A percentile compares a stretch with the other conserved stretches of the same genome.
Evolutionary conservation across 2,888 invertebrate species (phyloP).

Genomic region (Ellobium chinense): DNA sequence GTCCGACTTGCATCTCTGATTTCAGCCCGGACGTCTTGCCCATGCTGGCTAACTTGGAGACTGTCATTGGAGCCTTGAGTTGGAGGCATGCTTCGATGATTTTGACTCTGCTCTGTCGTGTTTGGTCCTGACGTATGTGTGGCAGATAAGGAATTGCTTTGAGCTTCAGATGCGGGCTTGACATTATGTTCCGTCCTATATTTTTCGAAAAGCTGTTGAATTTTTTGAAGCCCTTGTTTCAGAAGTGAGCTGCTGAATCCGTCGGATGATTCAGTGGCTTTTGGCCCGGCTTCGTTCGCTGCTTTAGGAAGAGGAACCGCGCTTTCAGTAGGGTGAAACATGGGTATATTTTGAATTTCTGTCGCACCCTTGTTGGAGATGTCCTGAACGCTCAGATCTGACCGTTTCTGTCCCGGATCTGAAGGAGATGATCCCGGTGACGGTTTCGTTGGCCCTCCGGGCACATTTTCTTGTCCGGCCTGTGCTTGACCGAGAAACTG

Average conservation of each 20-base stretch:
- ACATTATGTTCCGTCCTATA: no score
- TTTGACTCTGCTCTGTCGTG: no score
- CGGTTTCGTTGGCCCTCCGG: no score
- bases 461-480: no score
- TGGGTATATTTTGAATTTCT: neutral
- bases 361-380: neutral
- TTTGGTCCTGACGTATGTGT: no score
- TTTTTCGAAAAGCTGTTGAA: no score
- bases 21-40: neutral
- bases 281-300: neutral
- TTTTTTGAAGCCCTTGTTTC: conserved; percentile 6
- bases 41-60: neutral
- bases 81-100: no score
- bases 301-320: neutral
- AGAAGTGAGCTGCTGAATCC: neutral
- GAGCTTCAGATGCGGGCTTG: no score
- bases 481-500: no score
- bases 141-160: no score
- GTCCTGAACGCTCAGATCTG: neutral
- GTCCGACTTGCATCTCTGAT: neutral
- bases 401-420: neutral
- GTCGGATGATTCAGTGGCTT: neutral
- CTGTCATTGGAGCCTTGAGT: neutral
- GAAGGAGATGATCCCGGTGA: no score
- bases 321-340: conserved; percentile 23